Percentiles rank a stretch among this genome's conserved stretches.
These are phyloP conservation scores for Ia io DNA, from an alignment of 2,113 vertebrate species.

Conservation along the genomic window DNA sequence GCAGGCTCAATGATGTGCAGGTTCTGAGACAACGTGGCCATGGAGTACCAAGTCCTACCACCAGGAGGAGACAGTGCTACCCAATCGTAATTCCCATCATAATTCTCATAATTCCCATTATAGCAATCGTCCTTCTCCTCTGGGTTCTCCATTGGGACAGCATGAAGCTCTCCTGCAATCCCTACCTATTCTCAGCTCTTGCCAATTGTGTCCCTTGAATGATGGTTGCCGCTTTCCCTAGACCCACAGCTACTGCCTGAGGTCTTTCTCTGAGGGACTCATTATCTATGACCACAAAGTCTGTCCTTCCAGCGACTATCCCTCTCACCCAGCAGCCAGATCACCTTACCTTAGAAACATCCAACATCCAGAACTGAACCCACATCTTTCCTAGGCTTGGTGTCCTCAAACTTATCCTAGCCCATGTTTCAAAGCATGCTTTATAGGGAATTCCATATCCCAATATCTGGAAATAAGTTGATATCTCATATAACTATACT, in stretches of 20 bases:
- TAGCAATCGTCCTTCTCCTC: background rate
- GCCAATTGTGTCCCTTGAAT: background rate
- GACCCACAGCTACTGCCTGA: background rate
- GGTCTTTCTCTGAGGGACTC: background rate
- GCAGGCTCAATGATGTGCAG: background rate
- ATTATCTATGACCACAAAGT: background rate
- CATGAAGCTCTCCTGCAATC: background rate
- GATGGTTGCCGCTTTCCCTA: background rate
- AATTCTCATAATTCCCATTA: background rate
- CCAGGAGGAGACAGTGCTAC: background rate
- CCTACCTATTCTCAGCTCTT: background rate
- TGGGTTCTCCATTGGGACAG: background rate
- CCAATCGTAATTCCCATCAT: background rate
- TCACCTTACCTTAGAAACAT: background rate
- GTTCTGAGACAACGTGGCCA: background rate
- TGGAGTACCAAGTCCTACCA: background rate
- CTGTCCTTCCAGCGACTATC: background rate
- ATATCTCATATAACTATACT: background rate
- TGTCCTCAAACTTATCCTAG: background rate
- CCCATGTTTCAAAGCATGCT: background rate
- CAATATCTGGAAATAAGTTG: background rate
- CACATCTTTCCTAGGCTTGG: background rate
- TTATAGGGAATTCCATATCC: background rate
- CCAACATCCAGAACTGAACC: background rate
- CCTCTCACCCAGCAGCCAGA: background rate